Evolutionary conservation across 30 jellyfish, hydroid and myxozoan genomes (phyloP), one percentile per base, ranked within the genome.

Genomic region (Pelagia noctiluca): DNA sequence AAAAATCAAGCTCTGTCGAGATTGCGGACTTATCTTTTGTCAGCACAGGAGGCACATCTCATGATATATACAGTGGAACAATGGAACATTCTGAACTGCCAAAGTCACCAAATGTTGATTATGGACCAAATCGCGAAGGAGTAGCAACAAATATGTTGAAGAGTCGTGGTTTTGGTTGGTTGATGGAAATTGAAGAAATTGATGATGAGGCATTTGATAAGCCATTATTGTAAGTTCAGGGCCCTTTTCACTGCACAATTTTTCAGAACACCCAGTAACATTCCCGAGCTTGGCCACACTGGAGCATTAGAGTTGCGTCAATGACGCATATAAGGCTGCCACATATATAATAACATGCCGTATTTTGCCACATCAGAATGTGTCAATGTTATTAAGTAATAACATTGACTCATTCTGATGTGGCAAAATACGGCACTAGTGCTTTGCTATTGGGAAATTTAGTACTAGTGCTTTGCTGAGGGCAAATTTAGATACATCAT

Each of bases 81-180:
- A 90, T 84, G 96, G 81, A 69, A 78, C 53, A 69, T 38, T 24
- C 7, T 46, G 84, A 81, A 2, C 33, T 46, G 31, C 28, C 46
- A 21, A 49, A 46, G 19, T 50, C 37, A 10, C 35, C 35, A 38
- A 32, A 60, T 35, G 13, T 71, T 5, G 83, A 35, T 3, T 50
- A 25, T 66, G 91, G 84, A 10, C 21, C 50, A 11, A 73, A 28
- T 0, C 82, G 38, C 1, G 89, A 62, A 19, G 88, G 88, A 25
- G 63, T 85, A 33, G 71, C 96, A 0, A 65, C 74, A 26, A 64
- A 50, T 29, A 75, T 92, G n/a, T 54, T 92, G 29, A 82, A 46
- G 31, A 92, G 75, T 31, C 75, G 88, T 54, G 98, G 98, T 5
- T 85, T 92, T 53, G 92, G 96, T n/a, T 92, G 98, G 98, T 79